Conservation (phyloP, 2,888 invertebrate genomes). For the Dermolepida albohirtum region DNA sequence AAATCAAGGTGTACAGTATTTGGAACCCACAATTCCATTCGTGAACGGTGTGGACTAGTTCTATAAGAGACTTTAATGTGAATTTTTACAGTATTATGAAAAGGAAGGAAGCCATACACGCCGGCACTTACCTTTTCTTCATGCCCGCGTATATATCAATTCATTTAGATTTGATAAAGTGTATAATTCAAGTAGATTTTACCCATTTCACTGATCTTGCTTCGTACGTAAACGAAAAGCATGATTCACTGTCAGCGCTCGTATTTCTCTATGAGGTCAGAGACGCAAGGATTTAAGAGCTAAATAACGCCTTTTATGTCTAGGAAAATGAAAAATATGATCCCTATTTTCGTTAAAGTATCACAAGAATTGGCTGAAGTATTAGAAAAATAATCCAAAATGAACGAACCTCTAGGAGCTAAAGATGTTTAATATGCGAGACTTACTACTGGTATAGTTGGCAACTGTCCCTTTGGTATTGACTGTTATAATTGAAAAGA, state of each 20-base stretch:
- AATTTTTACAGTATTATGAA: slow-evolving; percentile 39
- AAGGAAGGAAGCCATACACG: slow-evolving; percentile 37
- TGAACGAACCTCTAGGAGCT: slow-evolving; percentile 46
- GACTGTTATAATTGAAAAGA: slow-evolving; percentile 57
- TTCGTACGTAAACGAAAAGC: slow-evolving; percentile 61
- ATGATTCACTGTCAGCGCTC: slow-evolving; percentile 61
- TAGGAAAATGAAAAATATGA: slow-evolving; percentile 67
- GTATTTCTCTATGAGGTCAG: slow-evolving; percentile 62
- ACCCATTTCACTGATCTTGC: slow-evolving; percentile 65
- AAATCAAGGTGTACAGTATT: slow-evolving; percentile 27
- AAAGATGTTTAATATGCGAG: slow-evolving; percentile 54
- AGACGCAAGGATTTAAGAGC: slow-evolving; percentile 67
- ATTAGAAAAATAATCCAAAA: neutral
- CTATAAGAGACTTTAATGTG: slow-evolving; percentile 4
- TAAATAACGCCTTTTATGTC: slow-evolving; percentile 67
- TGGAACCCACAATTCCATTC: slow-evolving; percentile 37
- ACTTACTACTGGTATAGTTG: slow-evolving; percentile 62
- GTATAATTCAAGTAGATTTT: slow-evolving; percentile 63
- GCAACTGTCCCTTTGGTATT: slow-evolving; percentile 61
- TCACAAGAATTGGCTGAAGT: slow-evolving; percentile 48
- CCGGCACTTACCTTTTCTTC: slow-evolving; percentile 43
- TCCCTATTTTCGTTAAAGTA: slow-evolving; percentile 62
- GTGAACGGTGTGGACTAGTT: slow-evolving; percentile 9
- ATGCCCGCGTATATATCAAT: slow-evolving; percentile 37
- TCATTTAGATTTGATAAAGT: slow-evolving; percentile 63